Conservation (phyloP, 2,797 vertebrate genomes). For the Florisuga fusca region DNA sequence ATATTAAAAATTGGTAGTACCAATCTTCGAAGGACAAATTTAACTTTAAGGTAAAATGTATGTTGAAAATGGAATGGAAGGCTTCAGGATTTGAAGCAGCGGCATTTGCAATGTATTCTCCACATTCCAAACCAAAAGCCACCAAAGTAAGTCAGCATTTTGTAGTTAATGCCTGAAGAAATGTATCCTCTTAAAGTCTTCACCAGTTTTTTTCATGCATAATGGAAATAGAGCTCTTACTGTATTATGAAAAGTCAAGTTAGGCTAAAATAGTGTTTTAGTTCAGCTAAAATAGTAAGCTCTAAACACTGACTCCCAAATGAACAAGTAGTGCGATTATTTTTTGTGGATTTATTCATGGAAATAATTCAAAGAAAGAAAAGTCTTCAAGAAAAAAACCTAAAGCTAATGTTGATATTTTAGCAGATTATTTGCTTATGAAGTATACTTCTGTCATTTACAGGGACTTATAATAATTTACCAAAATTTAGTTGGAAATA, state of each 20-base stretch:
- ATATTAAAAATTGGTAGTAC: background rate
- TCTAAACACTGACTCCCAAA: background rate
- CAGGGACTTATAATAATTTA: background rate
- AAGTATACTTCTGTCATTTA: background rate
- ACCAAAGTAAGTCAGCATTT: background rate
- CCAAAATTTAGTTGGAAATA: background rate
- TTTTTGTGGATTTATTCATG: background rate
- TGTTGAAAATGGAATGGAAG: background rate
- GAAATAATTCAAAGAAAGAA: background rate
- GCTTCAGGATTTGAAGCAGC: background rate
- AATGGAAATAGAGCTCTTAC: background rate
- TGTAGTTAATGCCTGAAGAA: background rate
- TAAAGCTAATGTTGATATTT: background rate
- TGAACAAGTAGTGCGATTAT: accelerated
- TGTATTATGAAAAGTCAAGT: background rate
- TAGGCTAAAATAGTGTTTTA: background rate
- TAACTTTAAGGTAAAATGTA: background rate
- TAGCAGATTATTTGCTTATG: background rate
- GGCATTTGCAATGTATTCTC: background rate
- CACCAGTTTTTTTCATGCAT: background rate
- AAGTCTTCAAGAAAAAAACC: background rate
- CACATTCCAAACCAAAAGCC: background rate
- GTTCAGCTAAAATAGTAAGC: too few species aligned
- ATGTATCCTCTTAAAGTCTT: background rate
- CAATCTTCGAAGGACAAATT: background rate